A percentile compares a stretch with the other conserved stretches of the same genome.
These are phyloP conservation scores for Orycteropus afer DNA, from an alignment of 2,113 vertebrate genomes.

Conservation along the genomic window DNA sequence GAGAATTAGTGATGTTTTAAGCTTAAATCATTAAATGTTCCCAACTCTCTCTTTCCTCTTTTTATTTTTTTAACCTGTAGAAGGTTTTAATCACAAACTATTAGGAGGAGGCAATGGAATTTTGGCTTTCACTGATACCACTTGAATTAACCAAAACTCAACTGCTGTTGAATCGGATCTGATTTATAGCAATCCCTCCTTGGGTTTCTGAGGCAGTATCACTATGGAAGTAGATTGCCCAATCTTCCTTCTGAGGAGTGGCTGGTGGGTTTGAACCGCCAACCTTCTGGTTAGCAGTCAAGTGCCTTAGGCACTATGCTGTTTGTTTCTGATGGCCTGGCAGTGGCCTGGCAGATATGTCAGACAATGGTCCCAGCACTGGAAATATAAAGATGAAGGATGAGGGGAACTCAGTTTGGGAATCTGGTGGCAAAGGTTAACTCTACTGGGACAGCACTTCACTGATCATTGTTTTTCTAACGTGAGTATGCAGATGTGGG, in stretches of 20 bases:
- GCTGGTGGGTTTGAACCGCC: too few relatives aligned
- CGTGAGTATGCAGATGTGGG: background rate
- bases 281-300: too few relatives aligned
- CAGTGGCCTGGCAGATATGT: too few relatives aligned
- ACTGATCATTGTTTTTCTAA: background rate
- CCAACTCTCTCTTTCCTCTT: background rate
- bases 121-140: background rate
- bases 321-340: too few relatives aligned
- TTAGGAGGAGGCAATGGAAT: conserved; percentile 20
- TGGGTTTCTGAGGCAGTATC: too few relatives aligned
- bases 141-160: background rate
- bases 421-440: background rate
- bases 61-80: background rate
- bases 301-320: too few relatives aligned
- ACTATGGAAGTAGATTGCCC: too few relatives aligned
- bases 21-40: conserved; percentile 15
- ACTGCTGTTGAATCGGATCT: too few relatives aligned
- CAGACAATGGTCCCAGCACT: background rate
- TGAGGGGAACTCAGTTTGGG: background rate
- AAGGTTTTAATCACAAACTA: conserved; percentile 19
- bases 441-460: background rate
- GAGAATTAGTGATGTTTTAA: background rate
- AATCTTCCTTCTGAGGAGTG: too few relatives aligned
- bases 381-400: background rate
- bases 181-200: too few relatives aligned